phyloP scores from a whole-genome alignment of 30 jellyfish, hydroid and myxozoan species.

The Pseudorhiza aurosa region DNA sequence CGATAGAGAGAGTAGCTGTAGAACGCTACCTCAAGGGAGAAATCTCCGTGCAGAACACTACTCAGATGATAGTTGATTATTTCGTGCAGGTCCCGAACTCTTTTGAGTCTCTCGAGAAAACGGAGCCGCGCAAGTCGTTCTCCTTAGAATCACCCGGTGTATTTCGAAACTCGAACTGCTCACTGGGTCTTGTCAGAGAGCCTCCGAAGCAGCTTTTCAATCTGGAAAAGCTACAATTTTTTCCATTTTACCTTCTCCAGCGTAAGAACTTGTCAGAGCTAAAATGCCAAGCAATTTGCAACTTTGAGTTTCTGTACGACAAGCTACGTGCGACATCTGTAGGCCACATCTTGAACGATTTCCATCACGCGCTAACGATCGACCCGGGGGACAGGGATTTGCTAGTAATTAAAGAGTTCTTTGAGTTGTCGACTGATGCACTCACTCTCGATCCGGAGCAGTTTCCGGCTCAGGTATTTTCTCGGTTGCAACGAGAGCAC shows the following conservation, averaged over 20 bases:
- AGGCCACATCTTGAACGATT: conserved; percentile 59
- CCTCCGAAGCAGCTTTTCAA: conserved; percentile 10
- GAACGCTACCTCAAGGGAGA: conserved; percentile 27
- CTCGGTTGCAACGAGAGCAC: conserved; percentile 44
- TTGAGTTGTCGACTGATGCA: conserved; percentile 66
- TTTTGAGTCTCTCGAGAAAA: background rate
- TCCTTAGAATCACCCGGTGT: background rate
- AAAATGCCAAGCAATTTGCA: conserved; percentile 47
- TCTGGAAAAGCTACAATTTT: conserved; percentile 28
- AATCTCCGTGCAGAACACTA: background rate
- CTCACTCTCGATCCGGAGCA: conserved; percentile 72
- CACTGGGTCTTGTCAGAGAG: background rate
- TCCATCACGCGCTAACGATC: conserved; percentile 23
- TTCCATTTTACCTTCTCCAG: conserved; percentile 39
- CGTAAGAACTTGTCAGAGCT: conserved; percentile 4
- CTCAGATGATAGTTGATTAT: conserved; percentile 5
- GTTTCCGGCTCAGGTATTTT: conserved; percentile 58
- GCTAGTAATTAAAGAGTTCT: conserved; percentile 46
- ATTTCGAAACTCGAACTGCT: background rate
- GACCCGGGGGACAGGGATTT: conserved; percentile 61
- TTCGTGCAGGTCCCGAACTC: conserved; percentile 38
- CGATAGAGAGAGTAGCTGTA: conserved; percentile 19
- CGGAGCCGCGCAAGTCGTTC: background rate
- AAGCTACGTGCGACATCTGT: conserved; percentile 60
- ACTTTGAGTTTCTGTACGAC: conserved; percentile 41